Evolutionary conservation across 2,797 vertebrate genomes (phyloP).

Genomic region (Falco concolor): DNA sequence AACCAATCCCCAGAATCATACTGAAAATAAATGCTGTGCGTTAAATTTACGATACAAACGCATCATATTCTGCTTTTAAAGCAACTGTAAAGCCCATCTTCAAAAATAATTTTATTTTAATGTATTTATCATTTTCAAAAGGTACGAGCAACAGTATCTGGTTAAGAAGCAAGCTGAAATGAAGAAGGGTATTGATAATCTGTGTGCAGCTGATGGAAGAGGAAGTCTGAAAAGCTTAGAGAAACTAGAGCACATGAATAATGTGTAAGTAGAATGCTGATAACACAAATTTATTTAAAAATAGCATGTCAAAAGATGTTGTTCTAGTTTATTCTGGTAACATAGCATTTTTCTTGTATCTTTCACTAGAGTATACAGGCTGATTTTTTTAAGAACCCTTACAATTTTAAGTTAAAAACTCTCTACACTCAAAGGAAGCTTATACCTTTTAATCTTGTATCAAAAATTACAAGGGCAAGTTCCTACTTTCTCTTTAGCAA

Average conservation of each 20-base stretch:
- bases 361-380: background rate
- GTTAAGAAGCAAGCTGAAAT: background rate
- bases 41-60: background rate
- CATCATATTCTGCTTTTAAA: background rate
- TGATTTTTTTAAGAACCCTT: background rate
- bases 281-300: background rate
- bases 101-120: background rate
- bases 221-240: background rate
- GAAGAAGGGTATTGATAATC: background rate
- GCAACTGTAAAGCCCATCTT: background rate
- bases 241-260: background rate
- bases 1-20: background rate
- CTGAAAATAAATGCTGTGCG: background rate
- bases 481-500: background rate
- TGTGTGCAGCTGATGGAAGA: background rate
- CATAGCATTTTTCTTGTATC: background rate
- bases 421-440: background rate
- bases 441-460: background rate
- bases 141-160: background rate
- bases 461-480: background rate
- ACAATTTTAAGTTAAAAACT: background rate
- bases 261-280: background rate
- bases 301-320: fast-evolving
- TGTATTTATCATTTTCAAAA: slow-evolving; percentile 24
- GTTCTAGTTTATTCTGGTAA: background rate